Conservation (phyloP, 2,797 vertebrate genomes). For the Pelodytes ibericus region DNA sequence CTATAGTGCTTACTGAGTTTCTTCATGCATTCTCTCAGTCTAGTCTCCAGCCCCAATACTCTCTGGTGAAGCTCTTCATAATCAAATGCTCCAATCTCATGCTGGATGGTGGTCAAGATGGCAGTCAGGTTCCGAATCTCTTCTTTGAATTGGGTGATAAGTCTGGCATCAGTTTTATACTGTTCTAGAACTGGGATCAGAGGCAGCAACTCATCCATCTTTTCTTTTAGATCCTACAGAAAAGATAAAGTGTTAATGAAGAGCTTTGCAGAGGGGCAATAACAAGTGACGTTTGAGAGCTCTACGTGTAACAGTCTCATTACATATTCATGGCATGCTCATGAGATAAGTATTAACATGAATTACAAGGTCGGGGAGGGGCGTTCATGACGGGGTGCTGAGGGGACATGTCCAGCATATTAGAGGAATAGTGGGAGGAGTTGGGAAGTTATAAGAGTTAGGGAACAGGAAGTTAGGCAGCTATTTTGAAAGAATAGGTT, state of each 20-base stretch:
- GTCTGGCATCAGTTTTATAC: slow-evolving; percentile 94
- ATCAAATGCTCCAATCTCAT: slow-evolving; percentile 94
- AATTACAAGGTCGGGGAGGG: too few relatives aligned
- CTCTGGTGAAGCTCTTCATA: slow-evolving; percentile 94
- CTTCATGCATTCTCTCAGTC: slow-evolving; percentile 95
- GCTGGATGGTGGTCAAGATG: slow-evolving; percentile 90
- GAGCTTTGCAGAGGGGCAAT: too few relatives aligned
- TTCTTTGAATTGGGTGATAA: slow-evolving; percentile 96
- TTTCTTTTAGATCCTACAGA: slow-evolving; percentile 91
- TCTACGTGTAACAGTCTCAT: too few relatives aligned
- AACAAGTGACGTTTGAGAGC: too few relatives aligned
- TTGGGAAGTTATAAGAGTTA: too few relatives aligned
- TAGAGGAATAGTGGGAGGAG: too few relatives aligned
- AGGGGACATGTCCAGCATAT: too few relatives aligned
- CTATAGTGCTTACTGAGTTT: slow-evolving; percentile 88
- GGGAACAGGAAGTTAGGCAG: too few relatives aligned
- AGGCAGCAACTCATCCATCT: slow-evolving; percentile 95
- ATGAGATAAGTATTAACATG: too few relatives aligned
- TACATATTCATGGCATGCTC: too few relatives aligned
- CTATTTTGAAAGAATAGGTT: too few relatives aligned
- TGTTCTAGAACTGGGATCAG: slow-evolving; percentile 97
- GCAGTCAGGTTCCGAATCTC: slow-evolving; percentile 93
- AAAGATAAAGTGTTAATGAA: slow-evolving; percentile 34
- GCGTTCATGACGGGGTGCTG: too few relatives aligned
- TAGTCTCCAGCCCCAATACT: slow-evolving; percentile 89